Base-by-base conservation (phyloP, 2,888 invertebrate genomes). In the Saturnia japonica region DNA sequence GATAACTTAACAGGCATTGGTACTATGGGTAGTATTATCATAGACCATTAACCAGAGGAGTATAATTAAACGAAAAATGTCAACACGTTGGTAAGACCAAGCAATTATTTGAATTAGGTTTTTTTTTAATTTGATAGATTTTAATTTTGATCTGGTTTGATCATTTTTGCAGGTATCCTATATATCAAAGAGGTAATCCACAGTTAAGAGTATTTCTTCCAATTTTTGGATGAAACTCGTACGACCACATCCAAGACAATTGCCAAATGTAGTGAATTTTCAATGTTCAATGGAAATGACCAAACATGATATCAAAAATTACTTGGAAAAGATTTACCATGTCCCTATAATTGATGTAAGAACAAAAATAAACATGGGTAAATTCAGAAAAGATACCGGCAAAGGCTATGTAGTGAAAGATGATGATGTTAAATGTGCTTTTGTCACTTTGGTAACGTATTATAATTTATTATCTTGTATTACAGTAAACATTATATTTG, bases 151-250 rank as follows among this genome's bases (percentile, higher is more conserved):
- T 3, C 8, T 22, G 19, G 0, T 9, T 11, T 1, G 11, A 9
- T 19, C 4, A 14, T 28, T 28, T 25, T 60, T 60, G 7, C 80
- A 97, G 97, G 96, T 99, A 99, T 93, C 99, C 99, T 1, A 83
- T 98, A 51, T 99, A 97, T 89, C 97, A 97, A 89, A 96, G 95
- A 86, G 99, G 99, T 19, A 97, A 98, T 88, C 99, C 99, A n/a
- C 99, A 99, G 85, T 91, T 98, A 47, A 94, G 99, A 72, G 95
- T 99, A 14, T 99, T 98, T 88, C 91, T 99, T 47, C 99, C 99
- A 0, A 99, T 88, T 99, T 99, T 91, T 99, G 98, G 98, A 96
- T 99, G 96, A 99, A 99, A 92, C 83, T 99, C 25, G 95, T 99
- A 0, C 95, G 96, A 70, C 96, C 98, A 1, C 76, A 88, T 25